These are phyloP conservation scores for Nannoperca obscura DNA, from an alignment of 2,797 vertebrate genomes.

Conservation along the genomic window DNA sequence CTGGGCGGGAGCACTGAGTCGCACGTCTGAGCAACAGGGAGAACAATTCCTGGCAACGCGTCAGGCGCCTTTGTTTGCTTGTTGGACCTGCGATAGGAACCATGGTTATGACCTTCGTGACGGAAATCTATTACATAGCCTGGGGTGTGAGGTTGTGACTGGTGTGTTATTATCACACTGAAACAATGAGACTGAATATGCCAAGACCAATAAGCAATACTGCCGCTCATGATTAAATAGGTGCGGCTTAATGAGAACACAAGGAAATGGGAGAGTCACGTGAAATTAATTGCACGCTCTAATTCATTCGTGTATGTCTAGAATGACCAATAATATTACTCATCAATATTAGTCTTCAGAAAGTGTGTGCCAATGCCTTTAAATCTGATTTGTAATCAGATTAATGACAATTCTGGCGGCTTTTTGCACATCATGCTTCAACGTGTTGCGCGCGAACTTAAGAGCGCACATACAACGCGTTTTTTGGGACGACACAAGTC, in stretches of 20 bases:
- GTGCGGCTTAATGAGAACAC: constrained; percentile 41
- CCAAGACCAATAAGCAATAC: constrained; percentile 55
- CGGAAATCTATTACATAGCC: constrained; percentile 53
- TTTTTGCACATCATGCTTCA: constrained; percentile 20
- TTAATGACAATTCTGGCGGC: constrained; percentile 6
- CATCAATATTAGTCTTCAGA: constrained; percentile 13
- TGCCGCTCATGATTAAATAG: constrained; percentile 44
- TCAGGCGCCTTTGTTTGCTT: constrained; percentile 73
- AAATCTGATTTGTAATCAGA: constrained; percentile 22
- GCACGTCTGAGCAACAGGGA: constrained; percentile 39
- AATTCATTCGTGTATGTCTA: constrained; percentile 18
- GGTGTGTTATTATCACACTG: constrained; percentile 51
- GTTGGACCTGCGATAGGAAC: constrained; percentile 64
- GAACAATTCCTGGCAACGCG: constrained; percentile 62
- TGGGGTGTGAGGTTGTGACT: constrained; percentile 62
- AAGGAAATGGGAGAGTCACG: constrained; percentile 26
- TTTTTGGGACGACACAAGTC: not conserved
- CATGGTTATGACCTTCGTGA: constrained; percentile 76
- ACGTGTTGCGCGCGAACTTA: constrained; percentile 1
- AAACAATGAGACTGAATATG: constrained; percentile 59
- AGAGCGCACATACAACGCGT: not conserved
- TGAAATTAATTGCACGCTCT: constrained; percentile 17
- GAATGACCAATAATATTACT: constrained; percentile 6
- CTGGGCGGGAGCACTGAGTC: constrained; percentile 31
- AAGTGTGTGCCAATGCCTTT: not conserved